Percentiles rank a stretch among this genome's conserved stretches.
Conservation (phyloP, 2,113 vertebrate species). For the Solenodon paradoxus region DNA sequence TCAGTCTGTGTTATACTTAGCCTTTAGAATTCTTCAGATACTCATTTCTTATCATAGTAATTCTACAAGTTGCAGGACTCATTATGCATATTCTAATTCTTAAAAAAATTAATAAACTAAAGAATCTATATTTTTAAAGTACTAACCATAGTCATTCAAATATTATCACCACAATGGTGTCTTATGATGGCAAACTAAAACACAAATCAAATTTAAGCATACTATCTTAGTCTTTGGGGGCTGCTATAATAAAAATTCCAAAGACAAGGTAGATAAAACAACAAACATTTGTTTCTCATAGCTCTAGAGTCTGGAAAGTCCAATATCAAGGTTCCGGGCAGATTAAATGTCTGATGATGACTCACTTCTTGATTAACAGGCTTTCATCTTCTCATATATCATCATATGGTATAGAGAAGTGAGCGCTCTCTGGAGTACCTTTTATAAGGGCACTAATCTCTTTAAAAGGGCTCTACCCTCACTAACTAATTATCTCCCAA, state of each 20-base stretch:
- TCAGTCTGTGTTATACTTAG: neutral
- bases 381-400: neutral
- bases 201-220: neutral
- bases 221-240: neutral
- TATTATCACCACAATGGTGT: neutral
- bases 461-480: neutral
- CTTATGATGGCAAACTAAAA: conserved; percentile 8
- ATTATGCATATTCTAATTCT: neutral
- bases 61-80: neutral
- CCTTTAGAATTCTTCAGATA: neutral
- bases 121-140: conserved; percentile 8
- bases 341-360: neutral
- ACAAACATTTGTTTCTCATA: neutral
- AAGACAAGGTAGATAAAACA: neutral
- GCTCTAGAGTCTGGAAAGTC: neutral
- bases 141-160: conserved; percentile 6
- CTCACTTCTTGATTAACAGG: neutral
- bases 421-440: neutral
- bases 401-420: neutral
- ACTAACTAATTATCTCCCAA: neutral
- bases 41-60: neutral
- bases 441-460: neutral
- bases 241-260: neutral
- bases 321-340: neutral
- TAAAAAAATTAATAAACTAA: neutral